Percentiles rank a stretch among this genome's conserved stretches.
phyloP scores from a whole-genome alignment of 2,113 vertebrate genomes.

The Oxyura jamaicensis region DNA sequence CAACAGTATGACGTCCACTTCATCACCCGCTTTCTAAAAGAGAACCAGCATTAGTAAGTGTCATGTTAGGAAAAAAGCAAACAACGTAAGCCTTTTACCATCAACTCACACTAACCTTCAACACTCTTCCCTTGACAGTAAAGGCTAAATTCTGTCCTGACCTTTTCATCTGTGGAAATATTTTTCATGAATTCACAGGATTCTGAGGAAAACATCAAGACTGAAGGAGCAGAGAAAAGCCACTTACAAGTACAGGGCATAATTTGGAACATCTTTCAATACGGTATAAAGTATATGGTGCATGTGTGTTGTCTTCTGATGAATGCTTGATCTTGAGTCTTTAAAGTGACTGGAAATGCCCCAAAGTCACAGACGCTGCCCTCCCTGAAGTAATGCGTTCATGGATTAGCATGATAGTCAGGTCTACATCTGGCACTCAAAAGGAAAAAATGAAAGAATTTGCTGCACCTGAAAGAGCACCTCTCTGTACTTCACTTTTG shows the following conservation, averaged over 20 bases:
- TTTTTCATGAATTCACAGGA: not conserved
- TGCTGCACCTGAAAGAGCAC: slow-evolving; percentile 36
- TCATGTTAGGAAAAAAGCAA: slow-evolving; percentile 21
- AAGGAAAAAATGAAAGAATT: slow-evolving; percentile 4
- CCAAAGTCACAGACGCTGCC: not conserved
- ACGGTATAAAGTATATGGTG: not conserved
- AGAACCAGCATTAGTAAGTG: slow-evolving; percentile 49
- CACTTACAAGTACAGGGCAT: not conserved
- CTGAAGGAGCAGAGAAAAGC: not conserved
- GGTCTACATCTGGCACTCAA: not conserved
- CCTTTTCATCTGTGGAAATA: not conserved
- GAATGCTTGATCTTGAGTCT: slow-evolving; percentile 5
- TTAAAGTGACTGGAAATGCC: slow-evolving; percentile 23
- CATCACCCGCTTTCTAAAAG: slow-evolving; percentile 76
- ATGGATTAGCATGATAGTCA: not conserved
- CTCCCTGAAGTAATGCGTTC: not conserved
- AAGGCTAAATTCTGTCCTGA: not conserved
- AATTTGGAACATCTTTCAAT: not conserved
- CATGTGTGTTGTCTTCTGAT: slow-evolving; percentile 17
- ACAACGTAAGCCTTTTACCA: not conserved
- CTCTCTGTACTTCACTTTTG: not conserved
- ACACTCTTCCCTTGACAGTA: not conserved
- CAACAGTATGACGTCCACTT: slow-evolving; percentile 77
- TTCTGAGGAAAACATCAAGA: not conserved
- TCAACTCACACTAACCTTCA: not conserved